Evolutionary conservation across 2,113 vertebrate species (phyloP).

Genomic region (Acinonyx jubatus): DNA sequence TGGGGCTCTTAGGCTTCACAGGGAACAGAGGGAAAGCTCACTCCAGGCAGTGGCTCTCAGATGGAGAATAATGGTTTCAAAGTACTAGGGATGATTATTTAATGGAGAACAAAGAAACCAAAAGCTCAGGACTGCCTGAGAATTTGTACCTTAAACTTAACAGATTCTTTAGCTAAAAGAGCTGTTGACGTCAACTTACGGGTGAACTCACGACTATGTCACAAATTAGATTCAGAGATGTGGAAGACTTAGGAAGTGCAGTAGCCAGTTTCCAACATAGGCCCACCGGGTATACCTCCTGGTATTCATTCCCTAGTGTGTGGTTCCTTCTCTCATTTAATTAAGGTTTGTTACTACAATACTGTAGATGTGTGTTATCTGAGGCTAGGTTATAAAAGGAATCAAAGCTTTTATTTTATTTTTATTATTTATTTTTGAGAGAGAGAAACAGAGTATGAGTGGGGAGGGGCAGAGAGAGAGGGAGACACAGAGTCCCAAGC

Average conservation of each 20-base stretch:
- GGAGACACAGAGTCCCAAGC: too few relatives aligned
- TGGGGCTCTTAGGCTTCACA: neutral
- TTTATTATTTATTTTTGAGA: too few relatives aligned
- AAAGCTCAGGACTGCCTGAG: neutral
- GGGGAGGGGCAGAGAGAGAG: too few relatives aligned
- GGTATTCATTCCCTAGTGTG: neutral
- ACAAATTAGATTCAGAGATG: neutral
- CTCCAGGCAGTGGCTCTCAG: neutral
- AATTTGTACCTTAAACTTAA: neutral
- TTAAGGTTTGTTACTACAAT: neutral
- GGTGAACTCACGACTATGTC: neutral
- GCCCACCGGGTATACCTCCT: neutral
- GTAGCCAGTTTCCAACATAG: neutral
- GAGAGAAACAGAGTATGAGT: too few relatives aligned
- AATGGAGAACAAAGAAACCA: neutral
- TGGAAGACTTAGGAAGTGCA: neutral
- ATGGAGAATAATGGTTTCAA: conserved; percentile 12
- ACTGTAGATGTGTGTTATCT: neutral
- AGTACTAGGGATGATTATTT: neutral
- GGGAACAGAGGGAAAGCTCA: neutral
- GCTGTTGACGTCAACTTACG: neutral
- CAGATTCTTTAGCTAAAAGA: neutral
- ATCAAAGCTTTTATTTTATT: neutral
- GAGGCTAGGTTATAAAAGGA: neutral
- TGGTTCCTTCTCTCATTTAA: neutral